Base-by-base conservation (phyloP, 2,113 vertebrate species). In the Notothenia coriiceps region DNA sequence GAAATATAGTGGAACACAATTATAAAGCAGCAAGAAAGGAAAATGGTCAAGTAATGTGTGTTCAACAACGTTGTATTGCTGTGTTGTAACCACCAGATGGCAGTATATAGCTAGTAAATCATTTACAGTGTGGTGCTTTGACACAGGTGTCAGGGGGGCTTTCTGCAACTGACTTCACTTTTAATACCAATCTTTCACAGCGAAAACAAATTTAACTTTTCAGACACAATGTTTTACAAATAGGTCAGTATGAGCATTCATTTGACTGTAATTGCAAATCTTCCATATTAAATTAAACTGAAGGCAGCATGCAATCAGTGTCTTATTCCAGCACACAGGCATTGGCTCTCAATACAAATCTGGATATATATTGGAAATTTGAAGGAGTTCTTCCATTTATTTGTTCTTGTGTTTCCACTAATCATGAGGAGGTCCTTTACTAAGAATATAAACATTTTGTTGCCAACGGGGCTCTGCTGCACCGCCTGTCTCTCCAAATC, bases 31-130 rank as follows among this genome's bases (percentile, higher is more conserved):
- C 2, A 51, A 12, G 1, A 67, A 67, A n/a, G 17, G 29, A 6
- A 43, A 7, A 9, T 14, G 3, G 9, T 10, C 2, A 67, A 66
- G 46, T 50, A 67, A 18, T 13, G 14, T 2, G 14, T 20, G 7
- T 0, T 6, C 9, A 18, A 1, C 25, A 6, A 10, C 13, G 2
- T 43, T 56, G 60, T 63, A 44, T 3, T 65, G 29, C 6, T 69
- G 6, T 0, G 1, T 67, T 54, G 40, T 10, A 4, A 2, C 74
- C 86, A 74, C 86, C 64, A 84, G 89, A 56, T 67, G 86, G 55
- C 60, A 55, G 77, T 40, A 40, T 7, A 40, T 40, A 7, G 35
- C 35, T 40, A 40, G 35, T 40, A 40, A 40, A 40, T 40, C 35
- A 40, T 40, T 35, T 1, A 40, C 35, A 40, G 35, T 40, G 35